A percentile compares a stretch with the other conserved stretches of the same genome.
These are phyloP conservation scores for Mastomys natalensis DNA, from an alignment of 2,113 vertebrate genomes.

Conservation along the genomic window DNA sequence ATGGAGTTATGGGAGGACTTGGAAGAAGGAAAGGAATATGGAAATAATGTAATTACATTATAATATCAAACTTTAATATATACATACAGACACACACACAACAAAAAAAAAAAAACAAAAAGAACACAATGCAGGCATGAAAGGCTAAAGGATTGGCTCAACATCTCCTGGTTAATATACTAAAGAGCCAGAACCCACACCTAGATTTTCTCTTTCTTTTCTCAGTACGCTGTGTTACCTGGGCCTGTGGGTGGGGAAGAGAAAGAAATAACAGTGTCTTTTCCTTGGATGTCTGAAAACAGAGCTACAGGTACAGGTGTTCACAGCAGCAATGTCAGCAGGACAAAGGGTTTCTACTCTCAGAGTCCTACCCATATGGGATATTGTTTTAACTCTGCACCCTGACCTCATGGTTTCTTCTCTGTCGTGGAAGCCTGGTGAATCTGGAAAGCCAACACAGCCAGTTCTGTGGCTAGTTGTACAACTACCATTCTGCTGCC, in stretches of 20 bases:
- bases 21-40: neutral
- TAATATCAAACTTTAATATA: neutral
- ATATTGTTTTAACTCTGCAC: too few species aligned
- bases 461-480: neutral
- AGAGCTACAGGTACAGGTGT: neutral
- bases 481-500: neutral
- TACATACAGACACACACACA: too few species aligned
- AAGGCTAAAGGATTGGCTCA: neutral
- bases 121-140: neutral
- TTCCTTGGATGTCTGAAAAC: neutral
- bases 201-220: neutral
- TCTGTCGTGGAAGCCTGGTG: neutral
- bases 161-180: neutral
- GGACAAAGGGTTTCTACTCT: neutral
- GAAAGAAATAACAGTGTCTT: neutral
- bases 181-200: neutral
- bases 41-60: neutral
- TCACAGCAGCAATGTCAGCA: neutral
- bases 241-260: fast-evolving
- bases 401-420: neutral
- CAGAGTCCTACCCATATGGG: neutral
- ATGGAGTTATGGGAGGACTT: too few species aligned
- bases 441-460: neutral
- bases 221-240: neutral
- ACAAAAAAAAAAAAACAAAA: too few species aligned